Base-by-base conservation (phyloP, 2,888 invertebrate species). In the Oeneis ivallda region DNA sequence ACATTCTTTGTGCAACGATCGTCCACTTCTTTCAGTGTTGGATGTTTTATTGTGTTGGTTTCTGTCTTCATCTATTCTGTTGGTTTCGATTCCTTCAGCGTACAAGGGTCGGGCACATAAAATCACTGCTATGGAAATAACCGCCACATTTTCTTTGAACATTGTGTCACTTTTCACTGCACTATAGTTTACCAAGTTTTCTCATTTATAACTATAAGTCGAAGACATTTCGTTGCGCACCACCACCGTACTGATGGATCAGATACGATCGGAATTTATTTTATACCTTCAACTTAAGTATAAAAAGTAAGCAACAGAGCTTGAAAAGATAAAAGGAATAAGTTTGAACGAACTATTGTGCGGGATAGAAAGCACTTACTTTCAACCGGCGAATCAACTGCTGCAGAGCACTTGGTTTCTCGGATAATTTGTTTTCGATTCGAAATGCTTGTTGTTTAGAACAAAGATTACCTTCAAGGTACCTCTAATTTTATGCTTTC, bases 1-100 rank as follows among this genome's bases (percentile, higher is more conserved):
- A 70, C 92, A 92, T 73, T 92, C 92, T 67, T 87, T 91, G 34
- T 89, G 84, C 32, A 92, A 67, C 0, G 84, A 80, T 32, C 88
- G 79, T 37, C 89, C 89, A n/a, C 81, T 75, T 68, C 92, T 73
- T 45, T 86, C 85, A 0, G 81, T 77, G 45, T 64, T 71, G 0
- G 72, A 72, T 1, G 64, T 62, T 19, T 70, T 71, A 41, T 77
- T 77, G 0, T 62, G 59, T 56, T n/a, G n/a, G n/a, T n/a, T n/a
- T n/a, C n/a, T n/a, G n/a, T 72, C 71, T 17, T 76, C 76, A 0
- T 49, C 52, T 15, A 86, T 76, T 0, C 72, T 69, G 43, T 89
- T 89, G 0, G 79, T 77, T 64, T 79, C 78, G 1, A 81, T 71
- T 70, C 82, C 86, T 70, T 87, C 86, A 32, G 89, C 88, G 9